These are phyloP conservation scores for Drosophila prosaltans DNA, from an alignment of 1,140 invertebrate genomes.

Conservation along the genomic window DNA sequence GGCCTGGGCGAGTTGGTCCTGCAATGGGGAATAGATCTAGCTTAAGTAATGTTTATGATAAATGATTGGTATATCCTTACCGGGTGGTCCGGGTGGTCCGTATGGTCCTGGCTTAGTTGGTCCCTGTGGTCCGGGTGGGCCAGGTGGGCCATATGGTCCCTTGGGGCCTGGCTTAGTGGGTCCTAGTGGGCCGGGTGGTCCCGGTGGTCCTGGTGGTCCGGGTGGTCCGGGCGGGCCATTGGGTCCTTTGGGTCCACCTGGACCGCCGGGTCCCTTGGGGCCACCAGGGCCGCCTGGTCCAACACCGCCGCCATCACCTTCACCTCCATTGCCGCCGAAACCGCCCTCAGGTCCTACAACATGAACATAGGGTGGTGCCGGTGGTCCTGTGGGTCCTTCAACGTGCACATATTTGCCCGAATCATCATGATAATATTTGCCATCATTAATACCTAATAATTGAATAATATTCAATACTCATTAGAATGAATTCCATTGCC, in stretches of 20 bases:
- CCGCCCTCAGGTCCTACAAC: constrained; percentile 81
- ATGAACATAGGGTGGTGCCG: constrained; percentile 84
- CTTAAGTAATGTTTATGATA: neutral
- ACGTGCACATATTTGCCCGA: constrained; percentile 84
- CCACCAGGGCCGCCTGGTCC: constrained; percentile 76
- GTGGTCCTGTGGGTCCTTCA: constrained; percentile 83
- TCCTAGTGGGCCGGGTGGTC: constrained; percentile 66
- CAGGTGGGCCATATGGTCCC: constrained; percentile 70
- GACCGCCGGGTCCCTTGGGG: constrained; percentile 73
- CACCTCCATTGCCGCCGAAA: constrained; percentile 67
- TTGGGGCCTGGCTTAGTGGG: constrained; percentile 47
- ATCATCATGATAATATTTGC: constrained; percentile 84
- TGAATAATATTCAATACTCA: neutral
- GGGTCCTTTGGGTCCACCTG: constrained; percentile 71
- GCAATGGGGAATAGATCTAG: neutral
- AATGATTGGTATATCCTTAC: neutral
- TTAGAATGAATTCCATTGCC: neutral
- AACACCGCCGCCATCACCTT: constrained; percentile 65
- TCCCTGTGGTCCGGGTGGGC: constrained; percentile 54
- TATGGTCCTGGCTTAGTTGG: constrained; percentile 47
- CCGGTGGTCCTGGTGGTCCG: constrained; percentile 70
- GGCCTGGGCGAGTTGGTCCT: constrained; percentile 11
- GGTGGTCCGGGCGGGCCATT: constrained; percentile 77
- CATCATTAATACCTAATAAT: constrained; percentile 67
- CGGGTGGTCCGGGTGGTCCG: constrained; percentile 63